Evolutionary conservation across 1,140 invertebrate species (phyloP), one percentile per base, ranked within the genome.

Genomic region (Drosophila arawakana): DNA sequence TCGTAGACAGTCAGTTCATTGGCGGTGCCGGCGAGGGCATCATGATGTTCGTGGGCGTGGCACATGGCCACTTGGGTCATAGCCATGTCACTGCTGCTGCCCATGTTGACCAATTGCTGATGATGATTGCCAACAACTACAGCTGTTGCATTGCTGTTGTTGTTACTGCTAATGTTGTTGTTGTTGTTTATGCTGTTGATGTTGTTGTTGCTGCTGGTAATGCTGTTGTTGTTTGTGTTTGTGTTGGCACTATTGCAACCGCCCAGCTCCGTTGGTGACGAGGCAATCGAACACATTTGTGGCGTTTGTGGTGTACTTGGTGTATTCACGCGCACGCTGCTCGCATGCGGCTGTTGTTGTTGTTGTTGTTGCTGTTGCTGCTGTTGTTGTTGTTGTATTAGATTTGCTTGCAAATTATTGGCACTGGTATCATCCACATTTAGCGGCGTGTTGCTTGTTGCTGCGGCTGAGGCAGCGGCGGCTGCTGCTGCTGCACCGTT

Each of bases 1-100:
- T 98, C 97, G 90, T 97, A 97, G 52, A 97, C 95, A 47, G 84
- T 95, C 69, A 95, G 89, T 78, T 95, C 94, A 52, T 82, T 86
- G 46, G 80, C 79, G 9, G 82, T 84, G 65, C 80, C 84, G 41
- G 78, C 78, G n/a, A 89, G 55, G 49, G 80, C 79, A 49, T 89
- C 81, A 59, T 84, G 72, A 63, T 74, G 72, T 52, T 74, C 72
- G 58, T 70, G 66, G 34, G 50, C 11, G 34, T 79, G 77, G 59
- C 80, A 78, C 81, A 90, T 90, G 68, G 73, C 83, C 82, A 85
- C 83, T 49, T 85, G 84, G 46, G 55, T 66, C 44, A 76, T 81
- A 49, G 73, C 58, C 67, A 65, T 68, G 46, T 77, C 78, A 60
- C 69, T 84, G 80, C 59, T 82, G 71, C 58, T 80, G 67, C 73